Evolutionary conservation across 2,113 vertebrate genomes (phyloP).

Genomic region (Neopipo cinnamomea): DNA sequence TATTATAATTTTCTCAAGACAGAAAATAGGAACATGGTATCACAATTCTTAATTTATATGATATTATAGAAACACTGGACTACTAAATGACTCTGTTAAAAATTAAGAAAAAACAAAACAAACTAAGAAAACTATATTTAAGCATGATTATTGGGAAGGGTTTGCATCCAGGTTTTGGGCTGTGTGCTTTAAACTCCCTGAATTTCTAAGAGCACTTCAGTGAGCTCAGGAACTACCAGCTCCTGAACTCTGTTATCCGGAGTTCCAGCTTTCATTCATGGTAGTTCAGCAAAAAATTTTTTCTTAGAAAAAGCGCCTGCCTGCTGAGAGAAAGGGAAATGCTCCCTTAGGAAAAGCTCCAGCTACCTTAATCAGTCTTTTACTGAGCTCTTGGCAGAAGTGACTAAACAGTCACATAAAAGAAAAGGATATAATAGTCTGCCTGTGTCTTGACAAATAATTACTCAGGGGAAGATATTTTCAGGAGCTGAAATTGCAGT

Average conservation of each 20-base stretch:
- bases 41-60: not conserved
- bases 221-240: not conserved
- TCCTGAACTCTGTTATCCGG: not conserved
- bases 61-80: not conserved
- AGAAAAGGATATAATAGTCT: conserved; percentile 39
- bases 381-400: conserved; percentile 40
- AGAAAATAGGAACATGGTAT: not conserved
- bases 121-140: not conserved
- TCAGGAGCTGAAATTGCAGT: conserved; percentile 26
- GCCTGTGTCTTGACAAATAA: conserved; percentile 49
- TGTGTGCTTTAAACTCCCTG: not conserved
- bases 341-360: conserved; percentile 6
- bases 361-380: conserved; percentile 47
- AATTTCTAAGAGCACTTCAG: not conserved
- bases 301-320: not conserved
- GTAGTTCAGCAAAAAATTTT: not conserved
- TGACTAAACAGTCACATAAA: conserved; percentile 33
- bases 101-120: not conserved
- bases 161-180: not conserved
- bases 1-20: not conserved
- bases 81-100: not conserved
- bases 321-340: conserved; percentile 21
- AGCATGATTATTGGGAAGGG: not conserved
- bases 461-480: conserved; percentile 13
- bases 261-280: not conserved